Conservation (phyloP, 2,797 vertebrate species). For the Pteropus rufus region DNA sequence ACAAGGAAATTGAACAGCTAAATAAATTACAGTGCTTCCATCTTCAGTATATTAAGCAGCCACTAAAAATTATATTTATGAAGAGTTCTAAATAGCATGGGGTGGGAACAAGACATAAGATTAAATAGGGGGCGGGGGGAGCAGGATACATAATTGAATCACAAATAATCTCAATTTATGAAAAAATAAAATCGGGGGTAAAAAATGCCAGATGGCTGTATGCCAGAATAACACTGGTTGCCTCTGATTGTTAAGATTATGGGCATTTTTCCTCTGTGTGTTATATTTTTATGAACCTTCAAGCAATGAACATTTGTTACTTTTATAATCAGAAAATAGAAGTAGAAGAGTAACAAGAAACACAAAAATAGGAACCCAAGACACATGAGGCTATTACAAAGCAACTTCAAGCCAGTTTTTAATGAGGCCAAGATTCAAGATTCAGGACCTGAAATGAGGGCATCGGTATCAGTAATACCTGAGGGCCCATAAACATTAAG, state of each 20-base stretch:
- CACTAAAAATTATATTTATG: constrained; percentile 33
- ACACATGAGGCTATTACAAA: not conserved
- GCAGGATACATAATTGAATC: constrained; percentile 42
- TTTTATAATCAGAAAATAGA: constrained; percentile 21
- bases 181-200: constrained; percentile 35
- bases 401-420: not conserved
- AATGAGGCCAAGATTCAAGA: not conserved
- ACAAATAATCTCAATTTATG: constrained; percentile 49
- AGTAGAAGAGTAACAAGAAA: constrained; percentile 16
- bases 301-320: not conserved
- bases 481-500: not conserved
- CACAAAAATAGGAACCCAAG: not conserved
- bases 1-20: constrained; percentile 48
- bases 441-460: not conserved
- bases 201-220: not conserved
- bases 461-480: not conserved
- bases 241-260: not conserved
- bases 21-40: constrained; percentile 6
- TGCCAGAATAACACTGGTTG: not conserved
- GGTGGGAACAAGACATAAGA: not conserved
- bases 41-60: not conserved
- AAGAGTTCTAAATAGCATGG: constrained; percentile 29
- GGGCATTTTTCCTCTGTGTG: not conserved
- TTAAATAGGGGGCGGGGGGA: not conserved
- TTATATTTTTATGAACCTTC: constrained; percentile 31